Evolutionary conservation across 2,888 invertebrate species (phyloP), one percentile per base, ranked within the genome.

Genomic region (Drosophila affinis): DNA sequence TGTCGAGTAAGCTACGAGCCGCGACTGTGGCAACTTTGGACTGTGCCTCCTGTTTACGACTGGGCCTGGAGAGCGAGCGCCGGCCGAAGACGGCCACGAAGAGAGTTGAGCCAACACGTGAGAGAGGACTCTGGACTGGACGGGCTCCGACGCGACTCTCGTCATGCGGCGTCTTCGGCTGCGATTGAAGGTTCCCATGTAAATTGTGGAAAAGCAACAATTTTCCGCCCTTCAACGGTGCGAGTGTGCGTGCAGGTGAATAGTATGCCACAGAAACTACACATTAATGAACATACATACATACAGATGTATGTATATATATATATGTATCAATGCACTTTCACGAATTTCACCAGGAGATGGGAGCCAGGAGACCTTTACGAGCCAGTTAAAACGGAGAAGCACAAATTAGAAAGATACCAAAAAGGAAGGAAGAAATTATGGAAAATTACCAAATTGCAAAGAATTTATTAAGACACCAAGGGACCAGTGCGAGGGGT

Each of bases 1-100:
- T 79, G 76, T 87, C 79, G 82, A 73, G 77, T 79, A 79, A 89
- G 84, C 84, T 81, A 72, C 75, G 68, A 70, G 76, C 72, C 77
- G 80, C 88, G 81, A 90, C 90, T 90, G 79, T 76, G 59, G 71
- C 47, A 60, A 45, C 65, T 60, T 62, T 64, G 24, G 48, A 64
- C 47, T 58, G 55, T 49, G 58, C 60, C 29, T 62, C 53, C 49
- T 47, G 56, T 65, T 63, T 54, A 78, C 72, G 57, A 65, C 69
- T 72, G 67, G 72, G 70, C 62, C 14, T 14, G 3, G 14, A 17
- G 21, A 24, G 34, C 21, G 17, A 59, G 54, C 14, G 39, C 54
- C 14, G n/a, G 18, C 24, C 9, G 32, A 29, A 44, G 32, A 56
- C 21, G 18, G 32, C 56, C 45, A 44, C 55, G 24, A 45, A 17